These are phyloP conservation scores for Myrmecophaga tridactyla DNA, from an alignment of 2,113 vertebrate genomes.

Conservation along the genomic window DNA sequence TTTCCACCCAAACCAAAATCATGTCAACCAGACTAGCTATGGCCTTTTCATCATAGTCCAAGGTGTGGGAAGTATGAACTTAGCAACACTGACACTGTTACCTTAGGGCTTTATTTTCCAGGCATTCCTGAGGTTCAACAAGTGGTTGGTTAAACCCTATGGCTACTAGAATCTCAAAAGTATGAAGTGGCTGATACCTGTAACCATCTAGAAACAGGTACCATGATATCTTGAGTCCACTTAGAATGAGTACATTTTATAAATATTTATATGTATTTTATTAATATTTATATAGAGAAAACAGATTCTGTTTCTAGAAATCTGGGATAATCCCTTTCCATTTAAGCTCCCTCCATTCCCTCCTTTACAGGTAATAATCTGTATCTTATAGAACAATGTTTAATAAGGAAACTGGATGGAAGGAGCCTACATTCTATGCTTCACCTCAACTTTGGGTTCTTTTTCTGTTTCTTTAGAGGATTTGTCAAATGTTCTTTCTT, in stretches of 20 bases:
- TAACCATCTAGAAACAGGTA: neutral
- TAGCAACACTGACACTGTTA: neutral
- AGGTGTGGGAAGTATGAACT: neutral
- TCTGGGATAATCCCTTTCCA: neutral
- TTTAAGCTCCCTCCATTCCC: neutral
- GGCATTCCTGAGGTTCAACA: neutral
- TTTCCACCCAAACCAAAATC: neutral
- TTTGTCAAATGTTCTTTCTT: neutral
- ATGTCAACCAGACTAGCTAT: rapidly evolving
- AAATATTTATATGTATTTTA: neutral
- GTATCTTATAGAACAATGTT: neutral
- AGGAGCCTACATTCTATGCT: neutral
- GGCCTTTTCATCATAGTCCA: neutral
- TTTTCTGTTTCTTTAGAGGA: neutral
- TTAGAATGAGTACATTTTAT: neutral
- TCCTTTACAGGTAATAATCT: neutral
- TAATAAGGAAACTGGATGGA: neutral
- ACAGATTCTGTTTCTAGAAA: neutral
- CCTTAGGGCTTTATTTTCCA: neutral
- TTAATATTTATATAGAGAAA: neutral
- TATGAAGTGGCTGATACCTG: neutral
- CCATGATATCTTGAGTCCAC: neutral
- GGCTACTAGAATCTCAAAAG: neutral
- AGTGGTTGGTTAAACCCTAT: neutral
- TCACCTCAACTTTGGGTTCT: neutral